Evolutionary conservation across 2,888 invertebrate species (phyloP).

Genomic region (Aleiodes leptofemur): DNA sequence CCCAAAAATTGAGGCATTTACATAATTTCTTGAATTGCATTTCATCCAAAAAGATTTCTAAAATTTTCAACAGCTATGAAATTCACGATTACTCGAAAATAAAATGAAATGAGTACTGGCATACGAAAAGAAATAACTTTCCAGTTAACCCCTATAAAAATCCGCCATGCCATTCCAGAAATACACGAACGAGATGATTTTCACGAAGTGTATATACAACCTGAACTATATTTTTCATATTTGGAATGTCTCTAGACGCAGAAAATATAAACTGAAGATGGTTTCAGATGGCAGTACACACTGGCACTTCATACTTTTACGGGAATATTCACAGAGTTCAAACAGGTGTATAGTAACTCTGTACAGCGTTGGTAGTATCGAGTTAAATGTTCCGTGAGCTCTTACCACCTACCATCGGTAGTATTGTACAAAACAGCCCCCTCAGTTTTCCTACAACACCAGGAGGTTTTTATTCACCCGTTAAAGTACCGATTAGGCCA

Average conservation of each 20-base stretch:
- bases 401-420: conserved; percentile 17
- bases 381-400: conserved; percentile 69
- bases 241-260: conserved; percentile 20
- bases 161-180: not conserved
- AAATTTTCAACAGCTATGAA: not conserved
- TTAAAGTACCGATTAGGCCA: conserved; percentile 62
- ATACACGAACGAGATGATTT: conserved; percentile 28
- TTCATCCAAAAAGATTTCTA: too few relatives aligned
- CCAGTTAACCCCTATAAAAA: conserved; percentile 20
- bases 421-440: conserved; percentile 25
- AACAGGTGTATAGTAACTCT: conserved; percentile 42
- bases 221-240: conserved; percentile 29
- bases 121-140: not conserved
- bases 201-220: conserved; percentile 20
- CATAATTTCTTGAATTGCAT: too few relatives aligned
- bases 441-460: conserved; percentile 36
- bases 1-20: too few relatives aligned
- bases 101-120: not conserved
- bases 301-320: conserved; percentile 52
- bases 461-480: conserved; percentile 58
- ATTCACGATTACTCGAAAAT: not conserved
- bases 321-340: conserved; percentile 34
- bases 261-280: conserved; percentile 34
- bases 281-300: conserved; percentile 35
- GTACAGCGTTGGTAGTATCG: conserved; percentile 56